Evolutionary conservation across 2,113 vertebrate species (phyloP).

Genomic region (Megaceryle maxima): DNA sequence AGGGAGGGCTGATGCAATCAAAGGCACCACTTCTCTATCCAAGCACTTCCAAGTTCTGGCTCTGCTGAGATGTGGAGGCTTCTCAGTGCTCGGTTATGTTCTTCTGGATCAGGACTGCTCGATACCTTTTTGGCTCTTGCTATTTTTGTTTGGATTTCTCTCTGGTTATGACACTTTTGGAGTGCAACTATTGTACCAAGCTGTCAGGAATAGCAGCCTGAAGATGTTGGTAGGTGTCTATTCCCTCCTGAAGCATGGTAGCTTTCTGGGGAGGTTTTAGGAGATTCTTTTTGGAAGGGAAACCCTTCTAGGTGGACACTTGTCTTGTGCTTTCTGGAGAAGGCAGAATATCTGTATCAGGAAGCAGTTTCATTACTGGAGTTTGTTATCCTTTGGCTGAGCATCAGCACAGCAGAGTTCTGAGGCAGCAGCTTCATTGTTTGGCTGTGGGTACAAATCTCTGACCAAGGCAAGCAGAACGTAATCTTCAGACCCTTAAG

Average conservation of each 20-base stretch:
- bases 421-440: rapidly evolving
- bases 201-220: neutral
- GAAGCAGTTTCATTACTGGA: neutral
- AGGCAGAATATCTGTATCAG: neutral
- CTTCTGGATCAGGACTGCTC: neutral
- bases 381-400: neutral
- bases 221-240: neutral
- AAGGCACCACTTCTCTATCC: neutral
- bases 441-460: neutral
- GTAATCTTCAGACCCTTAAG: neutral
- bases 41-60: neutral
- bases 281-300: neutral
- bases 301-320: neutral
- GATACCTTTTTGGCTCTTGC: neutral
- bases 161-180: neutral
- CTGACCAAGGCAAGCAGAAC: neutral
- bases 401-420: neutral
- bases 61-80: neutral
- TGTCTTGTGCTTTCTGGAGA: neutral
- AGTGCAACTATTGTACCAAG: neutral
- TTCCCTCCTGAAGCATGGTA: neutral
- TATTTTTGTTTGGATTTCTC: neutral
- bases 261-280: neutral
- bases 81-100: neutral
- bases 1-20: neutral